phyloP scores from a whole-genome alignment of 2,797 vertebrate species.

The Thaleichthys pacificus region DNA sequence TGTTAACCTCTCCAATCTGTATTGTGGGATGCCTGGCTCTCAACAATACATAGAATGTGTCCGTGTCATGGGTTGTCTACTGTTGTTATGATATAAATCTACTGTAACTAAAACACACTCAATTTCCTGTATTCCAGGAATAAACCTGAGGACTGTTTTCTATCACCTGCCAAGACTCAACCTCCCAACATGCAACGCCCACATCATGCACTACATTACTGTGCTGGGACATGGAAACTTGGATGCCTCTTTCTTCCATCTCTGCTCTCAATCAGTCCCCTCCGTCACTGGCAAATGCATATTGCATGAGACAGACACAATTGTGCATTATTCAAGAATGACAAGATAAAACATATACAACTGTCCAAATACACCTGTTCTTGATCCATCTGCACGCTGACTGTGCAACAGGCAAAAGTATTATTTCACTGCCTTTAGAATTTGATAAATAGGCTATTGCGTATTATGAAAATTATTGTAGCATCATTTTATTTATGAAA shows the following conservation, averaged over 20 bases:
- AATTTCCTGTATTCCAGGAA: slow-evolving; percentile 68
- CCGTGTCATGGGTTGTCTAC: not conserved
- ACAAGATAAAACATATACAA: slow-evolving; percentile 48
- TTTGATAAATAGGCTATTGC: slow-evolving; percentile 56
- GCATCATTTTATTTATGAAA: slow-evolving; percentile 86
- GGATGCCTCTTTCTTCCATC: slow-evolving; percentile 50
- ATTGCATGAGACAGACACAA: slow-evolving; percentile 88
- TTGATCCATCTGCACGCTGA: slow-evolving; percentile 81
- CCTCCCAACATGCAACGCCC: slow-evolving; percentile 56
- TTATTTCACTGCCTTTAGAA: slow-evolving; percentile 83
- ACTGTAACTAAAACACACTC: slow-evolving; percentile 14
- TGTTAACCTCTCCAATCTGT: slow-evolving; percentile 27
- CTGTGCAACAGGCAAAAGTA: slow-evolving; percentile 69
- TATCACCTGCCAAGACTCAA: slow-evolving; percentile 70
- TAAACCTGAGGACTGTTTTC: slow-evolving; percentile 70
- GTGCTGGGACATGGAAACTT: slow-evolving; percentile 57
- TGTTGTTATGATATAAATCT: not conserved
- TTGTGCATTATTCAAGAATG: slow-evolving; percentile 74
- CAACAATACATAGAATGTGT: slow-evolving; percentile 21
- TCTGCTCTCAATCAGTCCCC: slow-evolving; percentile 79
- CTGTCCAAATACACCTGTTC: slow-evolving; percentile 72
- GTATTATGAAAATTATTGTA: slow-evolving; percentile 81
- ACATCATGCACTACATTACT: slow-evolving; percentile 38
- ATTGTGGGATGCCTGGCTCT: slow-evolving; percentile 24
- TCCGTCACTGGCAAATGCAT: slow-evolving; percentile 82